Percentiles rank a stretch among this genome's conserved stretches.
Evolutionary conservation across 2,888 invertebrate genomes (phyloP).

Genomic region (Campoletis raptor): DNA sequence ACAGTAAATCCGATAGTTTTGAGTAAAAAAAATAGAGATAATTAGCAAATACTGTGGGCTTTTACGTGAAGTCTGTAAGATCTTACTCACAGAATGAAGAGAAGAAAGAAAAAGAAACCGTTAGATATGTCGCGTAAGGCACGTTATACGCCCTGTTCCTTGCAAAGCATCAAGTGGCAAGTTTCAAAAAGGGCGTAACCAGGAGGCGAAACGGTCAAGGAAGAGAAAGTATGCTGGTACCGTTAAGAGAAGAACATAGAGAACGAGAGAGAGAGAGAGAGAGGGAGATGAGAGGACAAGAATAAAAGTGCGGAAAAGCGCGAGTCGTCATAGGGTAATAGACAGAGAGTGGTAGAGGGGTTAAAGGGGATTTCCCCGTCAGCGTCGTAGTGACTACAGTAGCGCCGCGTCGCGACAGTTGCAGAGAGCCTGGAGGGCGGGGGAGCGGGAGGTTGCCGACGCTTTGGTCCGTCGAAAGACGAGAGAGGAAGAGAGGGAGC

Average conservation of each 20-base stretch:
- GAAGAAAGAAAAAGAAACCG: background rate
- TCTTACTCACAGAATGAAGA: too few species aligned
- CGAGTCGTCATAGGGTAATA: conserved; percentile 28
- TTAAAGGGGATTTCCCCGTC: conserved; percentile 38
- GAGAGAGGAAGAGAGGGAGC: background rate
- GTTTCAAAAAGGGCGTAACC: background rate
- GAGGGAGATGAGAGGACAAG: conserved; percentile 27
- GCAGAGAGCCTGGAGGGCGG: conserved; percentile 51
- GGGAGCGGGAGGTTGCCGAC: conserved; percentile 36
- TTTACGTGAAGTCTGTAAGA: background rate
- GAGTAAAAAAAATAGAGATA: background rate
- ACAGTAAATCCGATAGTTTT: background rate
- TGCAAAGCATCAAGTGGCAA: conserved; percentile 1
- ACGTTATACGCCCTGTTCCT: background rate
- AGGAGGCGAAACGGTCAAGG: background rate
- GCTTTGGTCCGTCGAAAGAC: conserved; percentile 20
- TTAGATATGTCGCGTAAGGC: background rate
- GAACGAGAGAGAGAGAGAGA: background rate
- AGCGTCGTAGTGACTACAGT: conserved; percentile 50
- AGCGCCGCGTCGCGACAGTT: conserved; percentile 53
- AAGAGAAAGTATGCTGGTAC: background rate
- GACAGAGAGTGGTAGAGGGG: conserved; percentile 29
- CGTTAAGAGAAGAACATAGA: background rate
- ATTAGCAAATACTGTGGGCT: background rate
- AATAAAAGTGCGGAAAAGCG: conserved; percentile 46